A percentile compares a stretch with the other conserved stretches of the same genome.
Evolutionary conservation across 2,113 vertebrate genomes (phyloP).

Genomic region (Microtus ochrogaster): DNA sequence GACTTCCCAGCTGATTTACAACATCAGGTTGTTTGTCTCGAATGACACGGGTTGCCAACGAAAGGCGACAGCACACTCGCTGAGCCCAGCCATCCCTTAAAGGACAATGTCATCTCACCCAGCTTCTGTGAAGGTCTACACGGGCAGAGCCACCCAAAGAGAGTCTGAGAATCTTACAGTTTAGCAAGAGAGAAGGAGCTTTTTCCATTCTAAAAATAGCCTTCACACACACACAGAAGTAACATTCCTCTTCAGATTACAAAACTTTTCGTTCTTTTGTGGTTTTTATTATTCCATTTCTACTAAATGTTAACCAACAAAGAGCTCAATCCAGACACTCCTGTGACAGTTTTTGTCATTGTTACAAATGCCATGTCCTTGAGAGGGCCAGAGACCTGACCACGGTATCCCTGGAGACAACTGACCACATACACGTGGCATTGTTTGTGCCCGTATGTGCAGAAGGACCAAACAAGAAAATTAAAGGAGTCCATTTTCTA

Average conservation of each 20-base stretch:
- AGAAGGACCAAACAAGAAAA: slow-evolving; percentile 41
- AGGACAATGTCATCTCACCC: background rate
- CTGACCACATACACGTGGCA: background rate
- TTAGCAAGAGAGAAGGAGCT: background rate
- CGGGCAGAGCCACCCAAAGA: background rate
- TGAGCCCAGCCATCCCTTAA: background rate
- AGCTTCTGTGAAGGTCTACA: background rate
- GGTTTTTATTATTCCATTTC: background rate
- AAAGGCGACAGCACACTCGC: background rate
- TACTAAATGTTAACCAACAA: slow-evolving; percentile 48
- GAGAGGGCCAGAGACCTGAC: background rate
- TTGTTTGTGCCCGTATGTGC: background rate
- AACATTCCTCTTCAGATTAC: background rate
- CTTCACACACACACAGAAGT: background rate
- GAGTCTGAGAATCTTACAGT: background rate
- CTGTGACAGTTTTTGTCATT: slow-evolving; percentile 21
- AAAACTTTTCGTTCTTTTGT: background rate
- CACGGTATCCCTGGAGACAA: slow-evolving; percentile 17
- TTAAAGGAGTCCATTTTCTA: background rate
- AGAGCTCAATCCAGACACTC: background rate
- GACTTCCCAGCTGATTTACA: slow-evolving; percentile 58
- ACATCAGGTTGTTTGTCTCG: slow-evolving; percentile 46
- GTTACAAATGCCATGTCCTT: slow-evolving; percentile 14
- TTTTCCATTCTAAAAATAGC: background rate
- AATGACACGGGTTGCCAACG: background rate